These are phyloP conservation scores for Hepsetus odoe DNA, from an alignment of 2,113 vertebrate species.

Conservation along the genomic window DNA sequence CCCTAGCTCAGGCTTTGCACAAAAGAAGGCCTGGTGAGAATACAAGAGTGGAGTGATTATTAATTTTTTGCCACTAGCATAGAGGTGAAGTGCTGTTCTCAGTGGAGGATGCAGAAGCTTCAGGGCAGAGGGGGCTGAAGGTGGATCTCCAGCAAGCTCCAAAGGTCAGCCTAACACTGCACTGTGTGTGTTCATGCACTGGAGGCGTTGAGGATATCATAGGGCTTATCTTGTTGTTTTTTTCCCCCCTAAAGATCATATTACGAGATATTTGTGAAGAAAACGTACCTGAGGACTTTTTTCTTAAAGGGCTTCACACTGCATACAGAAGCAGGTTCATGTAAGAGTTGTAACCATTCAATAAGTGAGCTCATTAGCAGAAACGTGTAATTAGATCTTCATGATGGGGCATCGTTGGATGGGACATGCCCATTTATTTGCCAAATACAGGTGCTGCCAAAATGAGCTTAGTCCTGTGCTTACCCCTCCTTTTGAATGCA, in stretches of 20 bases:
- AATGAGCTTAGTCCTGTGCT: not conserved
- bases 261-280: not conserved
- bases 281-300: not conserved
- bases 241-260: not conserved
- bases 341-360: not conserved
- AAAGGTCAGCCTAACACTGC: slow-evolving; percentile 44
- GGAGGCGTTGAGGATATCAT: not conserved
- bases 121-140: slow-evolving; percentile 26
- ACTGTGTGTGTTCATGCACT: slow-evolving; percentile 23
- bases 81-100: slow-evolving; percentile 35
- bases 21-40: slow-evolving; percentile 9
- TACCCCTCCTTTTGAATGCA: not conserved
- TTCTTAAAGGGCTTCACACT: not conserved
- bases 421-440: slow-evolving; percentile 24
- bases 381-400: slow-evolving; percentile 30
- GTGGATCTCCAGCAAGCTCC: slow-evolving; percentile 34
- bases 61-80: slow-evolving; percentile 50
- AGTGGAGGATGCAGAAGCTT: slow-evolving; percentile 31
- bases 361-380: slow-evolving; percentile 23
- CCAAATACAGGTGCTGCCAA: slow-evolving; percentile 34
- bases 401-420: slow-evolving; percentile 12
- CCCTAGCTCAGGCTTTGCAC: not conserved
- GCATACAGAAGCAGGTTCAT: slow-evolving; percentile 7
- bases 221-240: not conserved
- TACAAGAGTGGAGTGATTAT: slow-evolving; percentile 45